Conservation (phyloP, 2,797 vertebrate species). For the Adelosebastes latens region DNA sequence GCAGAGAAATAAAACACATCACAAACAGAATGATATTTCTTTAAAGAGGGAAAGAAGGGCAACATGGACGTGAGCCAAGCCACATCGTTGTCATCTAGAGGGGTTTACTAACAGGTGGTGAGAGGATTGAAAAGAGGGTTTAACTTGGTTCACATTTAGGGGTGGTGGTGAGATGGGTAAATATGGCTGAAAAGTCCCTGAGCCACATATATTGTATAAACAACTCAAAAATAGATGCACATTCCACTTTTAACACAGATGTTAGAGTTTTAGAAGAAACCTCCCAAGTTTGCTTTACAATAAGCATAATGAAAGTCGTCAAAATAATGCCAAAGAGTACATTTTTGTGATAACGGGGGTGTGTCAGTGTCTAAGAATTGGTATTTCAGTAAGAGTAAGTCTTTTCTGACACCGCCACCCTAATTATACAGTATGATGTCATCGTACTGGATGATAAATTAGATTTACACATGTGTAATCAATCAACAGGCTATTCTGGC, state of each 20-base stretch:
- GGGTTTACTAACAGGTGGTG: conserved; percentile 36
- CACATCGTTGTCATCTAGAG: conserved; percentile 5
- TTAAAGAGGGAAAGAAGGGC: conserved; percentile 13
- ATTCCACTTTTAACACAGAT: neutral
- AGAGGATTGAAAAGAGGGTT: conserved; percentile 10
- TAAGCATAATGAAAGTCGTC: neutral
- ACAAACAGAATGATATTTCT: conserved; percentile 24
- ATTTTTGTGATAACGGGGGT: neutral
- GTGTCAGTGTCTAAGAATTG: neutral
- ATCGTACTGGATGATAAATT: conserved; percentile 4
- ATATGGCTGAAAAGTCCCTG: neutral
- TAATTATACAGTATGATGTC: conserved; percentile 25
- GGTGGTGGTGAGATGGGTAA: neutral
- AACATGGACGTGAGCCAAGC: conserved; percentile 18
- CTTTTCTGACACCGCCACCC: neutral
- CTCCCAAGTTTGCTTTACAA: neutral
- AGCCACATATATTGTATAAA: neutral
- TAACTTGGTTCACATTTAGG: conserved; percentile 5
- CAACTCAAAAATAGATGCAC: neutral
- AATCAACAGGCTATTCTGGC: conserved; percentile 15
- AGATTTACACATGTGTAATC: conserved; percentile 20
- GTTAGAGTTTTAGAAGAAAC: neutral
- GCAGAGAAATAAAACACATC: conserved; percentile 29
- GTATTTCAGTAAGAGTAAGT: neutral
- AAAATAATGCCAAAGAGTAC: neutral